Evolutionary conservation across 2,888 invertebrate species (phyloP).

Genomic region (Drosophila setosimentum): DNA sequence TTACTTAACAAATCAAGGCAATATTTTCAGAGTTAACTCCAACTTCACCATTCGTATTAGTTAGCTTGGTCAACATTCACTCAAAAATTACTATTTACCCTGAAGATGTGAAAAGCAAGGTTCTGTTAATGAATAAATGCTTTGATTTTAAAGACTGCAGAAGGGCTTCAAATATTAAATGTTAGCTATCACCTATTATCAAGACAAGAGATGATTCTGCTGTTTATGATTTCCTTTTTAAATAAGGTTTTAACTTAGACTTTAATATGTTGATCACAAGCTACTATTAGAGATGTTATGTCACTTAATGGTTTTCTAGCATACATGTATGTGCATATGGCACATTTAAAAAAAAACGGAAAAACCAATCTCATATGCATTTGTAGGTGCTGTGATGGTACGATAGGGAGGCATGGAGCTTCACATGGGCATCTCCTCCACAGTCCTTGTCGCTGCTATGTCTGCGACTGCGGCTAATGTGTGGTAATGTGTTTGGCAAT

Average conservation of each 20-base stretch:
- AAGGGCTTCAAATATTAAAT: background rate
- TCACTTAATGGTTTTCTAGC: background rate
- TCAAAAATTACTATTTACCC: background rate
- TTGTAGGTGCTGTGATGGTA: slow-evolving; percentile 1
- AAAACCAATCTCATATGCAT: slow-evolving; percentile 14
- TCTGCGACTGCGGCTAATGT: slow-evolving; percentile 60
- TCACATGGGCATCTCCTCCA: background rate
- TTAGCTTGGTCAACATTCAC: background rate
- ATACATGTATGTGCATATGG: slow-evolving; percentile 3
- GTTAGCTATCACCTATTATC: background rate
- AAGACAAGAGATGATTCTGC: background rate
- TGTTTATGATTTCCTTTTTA: no score
- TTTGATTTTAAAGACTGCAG: background rate
- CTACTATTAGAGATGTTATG: background rate
- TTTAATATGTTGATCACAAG: background rate
- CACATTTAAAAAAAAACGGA: background rate
- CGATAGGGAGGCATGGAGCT: no score
- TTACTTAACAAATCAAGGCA: background rate
- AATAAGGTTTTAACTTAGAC: background rate
- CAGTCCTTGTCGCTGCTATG: slow-evolving; percentile 4
- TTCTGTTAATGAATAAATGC: background rate
- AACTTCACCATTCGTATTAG: background rate
- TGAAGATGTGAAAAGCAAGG: background rate
- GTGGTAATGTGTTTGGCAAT: slow-evolving; percentile 76
- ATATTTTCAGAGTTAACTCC: no score